These are phyloP conservation scores for Tupiocoris notatus DNA, from an alignment of 2,888 invertebrate genomes.

Conservation along the genomic window DNA sequence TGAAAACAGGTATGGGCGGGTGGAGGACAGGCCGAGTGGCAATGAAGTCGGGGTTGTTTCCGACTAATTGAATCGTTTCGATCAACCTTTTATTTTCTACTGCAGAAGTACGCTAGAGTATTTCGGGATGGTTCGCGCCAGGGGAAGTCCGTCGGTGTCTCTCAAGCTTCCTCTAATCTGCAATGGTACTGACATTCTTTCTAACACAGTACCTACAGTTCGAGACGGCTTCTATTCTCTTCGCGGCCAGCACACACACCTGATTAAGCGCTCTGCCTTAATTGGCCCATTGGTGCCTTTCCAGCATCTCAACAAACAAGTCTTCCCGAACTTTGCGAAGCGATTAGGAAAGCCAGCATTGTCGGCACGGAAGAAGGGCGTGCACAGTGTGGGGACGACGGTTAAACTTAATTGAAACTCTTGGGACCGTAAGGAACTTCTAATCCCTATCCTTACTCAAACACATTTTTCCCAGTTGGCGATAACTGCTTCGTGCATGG, in stretches of 20 bases:
- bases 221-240: no score
- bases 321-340: not conserved
- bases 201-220: no score
- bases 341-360: not conserved
- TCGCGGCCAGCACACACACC: not conserved
- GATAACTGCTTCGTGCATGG: not conserved
- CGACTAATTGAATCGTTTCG: slow-evolving; percentile 20
- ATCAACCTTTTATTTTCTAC: slow-evolving; percentile 14
- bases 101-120: not conserved
- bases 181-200: not conserved
- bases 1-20: no score
- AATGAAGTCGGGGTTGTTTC: not conserved
- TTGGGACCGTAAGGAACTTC: slow-evolving; percentile 2
- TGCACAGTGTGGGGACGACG: slow-evolving; percentile 3
- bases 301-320: slow-evolving; percentile 22
- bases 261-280: slow-evolving; percentile 30
- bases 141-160: no score
- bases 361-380: not conserved
- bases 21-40: not conserved
- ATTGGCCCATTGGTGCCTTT: slow-evolving; percentile 25
- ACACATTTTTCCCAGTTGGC: not conserved
- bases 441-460: not conserved
- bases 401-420: slow-evolving; percentile 25
- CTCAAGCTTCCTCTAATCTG: not conserved
- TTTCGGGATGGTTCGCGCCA: not conserved